These are phyloP conservation scores for Lasioglossum leucozonium DNA, from an alignment of 2,888 invertebrate species.

Conservation along the genomic window DNA sequence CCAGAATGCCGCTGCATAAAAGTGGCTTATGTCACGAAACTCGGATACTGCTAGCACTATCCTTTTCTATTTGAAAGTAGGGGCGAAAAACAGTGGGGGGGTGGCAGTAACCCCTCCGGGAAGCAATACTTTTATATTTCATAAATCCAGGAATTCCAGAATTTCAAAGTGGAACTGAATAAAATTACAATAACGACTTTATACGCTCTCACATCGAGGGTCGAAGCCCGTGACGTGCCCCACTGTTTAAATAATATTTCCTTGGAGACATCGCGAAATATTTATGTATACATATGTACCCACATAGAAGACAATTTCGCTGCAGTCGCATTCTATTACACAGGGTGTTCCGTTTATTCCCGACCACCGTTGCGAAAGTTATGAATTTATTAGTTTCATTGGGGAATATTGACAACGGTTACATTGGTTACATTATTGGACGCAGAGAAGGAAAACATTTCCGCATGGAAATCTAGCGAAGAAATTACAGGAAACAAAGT, in stretches of 20 bases:
- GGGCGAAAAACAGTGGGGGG: background rate
- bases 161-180: constrained; percentile 31
- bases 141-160: constrained; percentile 17
- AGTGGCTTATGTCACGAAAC: background rate
- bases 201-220: constrained; percentile 7
- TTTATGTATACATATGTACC: constrained; percentile 41
- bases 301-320: background rate
- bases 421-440: background rate
- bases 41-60: background rate
- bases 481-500: background rate
- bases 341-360: background rate
- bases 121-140: constrained; percentile 26
- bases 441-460: background rate
- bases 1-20: background rate
- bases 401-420: background rate
- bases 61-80: background rate
- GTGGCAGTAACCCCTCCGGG: background rate
- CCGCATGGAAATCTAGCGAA: background rate
- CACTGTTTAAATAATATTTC: constrained; percentile 31
- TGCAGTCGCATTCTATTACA: background rate
- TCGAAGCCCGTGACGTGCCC: constrained; percentile 30
- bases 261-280: constrained; percentile 39
- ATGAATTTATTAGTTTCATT: background rate
- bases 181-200: constrained; percentile 43
- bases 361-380: background rate